Evolutionary conservation across 2,797 vertebrate genomes (phyloP).

Genomic region (Microchirus variegatus): DNA sequence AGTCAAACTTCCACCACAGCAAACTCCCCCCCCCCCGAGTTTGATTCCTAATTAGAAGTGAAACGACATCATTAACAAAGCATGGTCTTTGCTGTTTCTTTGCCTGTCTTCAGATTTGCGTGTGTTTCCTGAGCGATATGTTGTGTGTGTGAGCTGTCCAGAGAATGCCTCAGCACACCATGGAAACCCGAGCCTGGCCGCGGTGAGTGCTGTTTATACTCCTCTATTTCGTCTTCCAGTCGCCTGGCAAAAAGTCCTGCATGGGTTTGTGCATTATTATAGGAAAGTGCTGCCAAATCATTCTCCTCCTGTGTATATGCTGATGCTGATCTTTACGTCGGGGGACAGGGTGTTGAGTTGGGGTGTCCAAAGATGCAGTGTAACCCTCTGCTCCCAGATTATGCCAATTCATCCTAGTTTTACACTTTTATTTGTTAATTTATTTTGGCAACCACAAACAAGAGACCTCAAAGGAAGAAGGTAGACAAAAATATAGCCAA

Average conservation of each 20-base stretch:
- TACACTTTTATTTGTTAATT: neutral
- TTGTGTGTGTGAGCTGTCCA: slow-evolving; percentile 88
- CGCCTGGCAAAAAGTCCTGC: slow-evolving; percentile 69
- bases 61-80: slow-evolving; percentile 66
- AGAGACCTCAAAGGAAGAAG: slow-evolving; percentile 29
- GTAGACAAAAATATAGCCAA: slow-evolving; percentile 16
- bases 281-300: slow-evolving; percentile 68
- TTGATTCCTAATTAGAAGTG: slow-evolving; percentile 65
- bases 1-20: slow-evolving; percentile 62
- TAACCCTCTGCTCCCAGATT: slow-evolving; percentile 26
- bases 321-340: slow-evolving; percentile 50
- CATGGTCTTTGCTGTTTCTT: slow-evolving; percentile 56
- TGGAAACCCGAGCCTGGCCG: slow-evolving; percentile 72
- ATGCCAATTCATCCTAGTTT: slow-evolving; percentile 31
- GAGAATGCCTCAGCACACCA: slow-evolving; percentile 75
- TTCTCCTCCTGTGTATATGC: slow-evolving; percentile 65
- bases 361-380: slow-evolving; percentile 33
- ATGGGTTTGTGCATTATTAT: slow-evolving; percentile 69
- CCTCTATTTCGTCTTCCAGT: slow-evolving; percentile 78
- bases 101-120: slow-evolving; percentile 82
- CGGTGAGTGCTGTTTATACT: slow-evolving; percentile 81
- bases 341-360: neutral
- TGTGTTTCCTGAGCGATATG: slow-evolving; percentile 91
- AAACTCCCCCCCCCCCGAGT: slow-evolving; percentile 60
- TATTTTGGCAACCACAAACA: slow-evolving; percentile 15